Base-by-base conservation (phyloP, 2,797 vertebrate species). In the Spheniscus humboldti region DNA sequence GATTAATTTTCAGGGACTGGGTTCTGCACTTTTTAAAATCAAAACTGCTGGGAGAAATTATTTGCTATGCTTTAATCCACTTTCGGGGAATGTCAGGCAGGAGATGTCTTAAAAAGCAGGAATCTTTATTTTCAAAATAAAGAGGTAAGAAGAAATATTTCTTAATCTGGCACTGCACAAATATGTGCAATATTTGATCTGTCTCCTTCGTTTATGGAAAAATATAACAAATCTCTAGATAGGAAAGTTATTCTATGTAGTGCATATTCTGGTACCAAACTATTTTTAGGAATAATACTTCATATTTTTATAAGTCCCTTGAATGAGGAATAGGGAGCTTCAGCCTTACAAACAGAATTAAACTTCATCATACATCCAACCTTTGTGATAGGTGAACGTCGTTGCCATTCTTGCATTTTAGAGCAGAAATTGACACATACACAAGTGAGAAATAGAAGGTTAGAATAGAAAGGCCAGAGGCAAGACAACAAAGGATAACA, bases 301-400 rank as follows among this genome's bases (percentile, higher is more conserved):
- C 16, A 7, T 55, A 18, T 28, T 75, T 82, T 45, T 28, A 18
- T 52, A 75, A 50, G 8, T 4, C 7, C 1, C 7, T 64, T 74
- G 9, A 55, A 64, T 4, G 3, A 47, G 7, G 6, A 62, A 9
- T 19, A 55, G 10, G 39, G 28, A 67, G 8, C 18, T 73, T 19
- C 37, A 48, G 14, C 11, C 5, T 47, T n/a, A 9, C 3, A 86
- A 62, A 33, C 7, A 50, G 45, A 64, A 37, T 23, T 30, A 35
- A 63, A 71, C 27, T 33, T 31, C 24, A 39, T 31, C 23, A 25
- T 14, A 56, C 6, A 25, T 13, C 5, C 39, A 48, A 9, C 20
- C 16, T 6, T 0, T n/a, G 37, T 43, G 39, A 20, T 7, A 67
- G 6, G 12, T 23, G 20, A 30, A 18, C 31, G n/a, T 13, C 0